These are phyloP conservation scores for Coreoperca whiteheadi DNA, from an alignment of 2,113 vertebrate genomes.

Conservation along the genomic window DNA sequence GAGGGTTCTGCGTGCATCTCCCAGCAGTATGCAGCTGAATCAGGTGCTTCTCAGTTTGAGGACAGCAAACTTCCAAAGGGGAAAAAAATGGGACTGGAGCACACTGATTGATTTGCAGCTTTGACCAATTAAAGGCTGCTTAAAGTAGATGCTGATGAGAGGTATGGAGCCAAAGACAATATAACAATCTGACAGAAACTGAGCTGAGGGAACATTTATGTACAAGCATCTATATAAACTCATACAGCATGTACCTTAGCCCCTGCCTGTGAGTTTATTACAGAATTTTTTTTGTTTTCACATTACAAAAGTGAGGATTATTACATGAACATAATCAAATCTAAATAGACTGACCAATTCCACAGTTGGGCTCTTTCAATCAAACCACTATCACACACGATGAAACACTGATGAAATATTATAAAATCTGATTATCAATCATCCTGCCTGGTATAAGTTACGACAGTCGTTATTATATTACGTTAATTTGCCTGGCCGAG, in stretches of 20 bases:
- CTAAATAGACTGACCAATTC: background rate
- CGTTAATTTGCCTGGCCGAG: constrained; percentile 13
- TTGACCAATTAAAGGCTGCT: no score
- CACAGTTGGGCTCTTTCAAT: background rate
- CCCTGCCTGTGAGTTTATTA: background rate
- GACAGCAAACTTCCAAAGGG: background rate
- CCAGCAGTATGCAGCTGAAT: background rate
- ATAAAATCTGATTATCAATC: constrained; percentile 16
- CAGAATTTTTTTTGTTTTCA: background rate
- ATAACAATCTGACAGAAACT: background rate
- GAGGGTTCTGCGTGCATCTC: background rate
- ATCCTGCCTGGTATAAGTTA: constrained; percentile 1
- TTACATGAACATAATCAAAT: constrained; percentile 5
- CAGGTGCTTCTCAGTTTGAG: background rate
- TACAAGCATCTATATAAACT: background rate
- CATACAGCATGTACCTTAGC: background rate
- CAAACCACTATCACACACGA: background rate
- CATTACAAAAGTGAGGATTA: background rate
- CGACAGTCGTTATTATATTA: background rate
- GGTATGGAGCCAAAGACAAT: background rate
- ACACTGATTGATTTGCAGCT: background rate
- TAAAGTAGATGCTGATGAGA: background rate
- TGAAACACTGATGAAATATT: background rate
- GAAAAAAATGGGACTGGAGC: background rate
- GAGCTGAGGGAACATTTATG: background rate